Conservation (phyloP, 2,797 vertebrate species). For the Urocyon cinereoargenteus region DNA sequence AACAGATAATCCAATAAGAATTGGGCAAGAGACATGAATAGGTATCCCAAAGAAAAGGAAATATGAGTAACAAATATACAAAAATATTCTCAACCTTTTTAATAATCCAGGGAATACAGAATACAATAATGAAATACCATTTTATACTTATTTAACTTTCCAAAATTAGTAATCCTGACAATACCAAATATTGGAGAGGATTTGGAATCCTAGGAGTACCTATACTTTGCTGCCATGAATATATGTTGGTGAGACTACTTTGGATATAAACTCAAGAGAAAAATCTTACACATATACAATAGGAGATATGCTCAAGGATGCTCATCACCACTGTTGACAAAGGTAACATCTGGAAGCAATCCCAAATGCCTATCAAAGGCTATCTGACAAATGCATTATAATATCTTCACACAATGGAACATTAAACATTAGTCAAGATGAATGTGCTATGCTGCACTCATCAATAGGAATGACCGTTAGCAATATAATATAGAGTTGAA, state of each 20-base stretch:
- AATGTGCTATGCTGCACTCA: background rate
- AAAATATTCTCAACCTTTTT: background rate
- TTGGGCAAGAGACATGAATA: background rate
- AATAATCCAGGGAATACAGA: background rate
- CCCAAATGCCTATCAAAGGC: background rate
- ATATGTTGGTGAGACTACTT: background rate
- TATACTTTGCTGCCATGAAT: background rate
- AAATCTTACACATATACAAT: background rate
- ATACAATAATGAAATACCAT: background rate
- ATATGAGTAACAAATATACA: background rate
- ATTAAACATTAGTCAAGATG: background rate
- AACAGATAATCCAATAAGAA: background rate
- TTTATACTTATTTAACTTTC: background rate
- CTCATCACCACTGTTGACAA: background rate
- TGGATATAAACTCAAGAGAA: background rate
- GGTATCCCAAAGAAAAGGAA: background rate
- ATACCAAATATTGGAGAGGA: background rate
- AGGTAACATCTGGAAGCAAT: background rate
- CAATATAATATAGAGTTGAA: background rate
- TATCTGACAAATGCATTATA: background rate
- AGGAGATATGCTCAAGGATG: background rate
- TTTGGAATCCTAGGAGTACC: background rate
- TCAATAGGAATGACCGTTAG: background rate
- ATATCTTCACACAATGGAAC: background rate
- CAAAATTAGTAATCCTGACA: background rate